Conservation (phyloP, 2,113 vertebrate species). For the Microtus oregoni region DNA sequence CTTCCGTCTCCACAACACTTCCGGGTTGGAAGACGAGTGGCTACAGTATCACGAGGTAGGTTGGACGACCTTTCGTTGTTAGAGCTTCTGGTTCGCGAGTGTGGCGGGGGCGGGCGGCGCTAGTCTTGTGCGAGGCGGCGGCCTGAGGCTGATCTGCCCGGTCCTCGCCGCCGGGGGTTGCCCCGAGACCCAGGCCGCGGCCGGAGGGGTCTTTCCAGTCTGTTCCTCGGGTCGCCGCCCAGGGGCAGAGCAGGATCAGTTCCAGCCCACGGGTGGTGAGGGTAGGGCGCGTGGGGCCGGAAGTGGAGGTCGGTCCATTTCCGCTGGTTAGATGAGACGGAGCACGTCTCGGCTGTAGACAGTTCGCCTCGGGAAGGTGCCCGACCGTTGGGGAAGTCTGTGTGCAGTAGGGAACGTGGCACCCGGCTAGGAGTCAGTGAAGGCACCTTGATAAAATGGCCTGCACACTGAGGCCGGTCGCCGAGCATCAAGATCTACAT, state of each 20-base stretch:
- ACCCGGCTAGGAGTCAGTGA: no score
- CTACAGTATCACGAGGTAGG: accelerated
- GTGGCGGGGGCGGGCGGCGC: not conserved
- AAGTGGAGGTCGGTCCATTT: not conserved
- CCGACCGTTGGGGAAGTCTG: not conserved
- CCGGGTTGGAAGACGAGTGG: not conserved
- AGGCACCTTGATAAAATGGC: no score
- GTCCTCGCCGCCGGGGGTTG: not conserved
- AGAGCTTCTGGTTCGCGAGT: accelerated
- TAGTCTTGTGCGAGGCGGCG: not conserved
- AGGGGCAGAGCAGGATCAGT: not conserved
- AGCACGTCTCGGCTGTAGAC: not conserved
- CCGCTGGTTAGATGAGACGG: not conserved
- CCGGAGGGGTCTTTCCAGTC: not conserved
- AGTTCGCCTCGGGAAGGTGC: not conserved
- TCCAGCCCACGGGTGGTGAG: not conserved
- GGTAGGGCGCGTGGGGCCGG: not conserved
- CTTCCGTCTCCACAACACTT: constrained; percentile 35
- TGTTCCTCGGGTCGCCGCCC: not conserved
- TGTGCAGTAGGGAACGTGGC: not conserved
- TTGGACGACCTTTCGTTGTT: accelerated
- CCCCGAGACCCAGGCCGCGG: not conserved
- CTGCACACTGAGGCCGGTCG: no score
- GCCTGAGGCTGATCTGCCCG: not conserved
- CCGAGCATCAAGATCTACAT: not conserved